Evolutionary conservation across 2,888 invertebrate genomes (phyloP).

Genomic region (Drosophila mimetica): DNA sequence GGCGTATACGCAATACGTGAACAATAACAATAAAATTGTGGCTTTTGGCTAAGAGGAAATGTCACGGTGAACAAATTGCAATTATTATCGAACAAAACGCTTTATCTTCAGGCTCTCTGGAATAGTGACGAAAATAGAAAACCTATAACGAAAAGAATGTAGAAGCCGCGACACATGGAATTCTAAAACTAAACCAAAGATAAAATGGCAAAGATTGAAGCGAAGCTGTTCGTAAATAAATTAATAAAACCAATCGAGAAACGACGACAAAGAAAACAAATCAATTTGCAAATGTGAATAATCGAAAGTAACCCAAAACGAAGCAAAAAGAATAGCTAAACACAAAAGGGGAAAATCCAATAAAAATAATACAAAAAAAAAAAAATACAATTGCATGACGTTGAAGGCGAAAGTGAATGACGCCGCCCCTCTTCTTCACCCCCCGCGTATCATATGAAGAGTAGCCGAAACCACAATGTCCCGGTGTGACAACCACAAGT

Average conservation of each 20-base stretch:
- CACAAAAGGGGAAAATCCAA: slow-evolving; percentile 42
- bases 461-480: slow-evolving; percentile 22
- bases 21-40: slow-evolving; percentile 5
- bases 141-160: slow-evolving; percentile 37
- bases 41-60: slow-evolving; percentile 6
- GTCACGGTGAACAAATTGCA: slow-evolving; percentile 26
- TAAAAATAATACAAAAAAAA: slow-evolving; percentile 17
- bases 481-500: slow-evolving; percentile 50
- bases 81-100: slow-evolving; percentile 26
- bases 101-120: slow-evolving; percentile 23
- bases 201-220: slow-evolving; percentile 68
- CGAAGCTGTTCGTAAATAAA: slow-evolving; percentile 43
- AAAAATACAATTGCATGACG: slow-evolving; percentile 40
- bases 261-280: slow-evolving; percentile 45
- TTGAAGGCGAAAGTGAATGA: slow-evolving; percentile 65
- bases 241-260: slow-evolving; percentile 36
- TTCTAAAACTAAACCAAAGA: slow-evolving; percentile 72
- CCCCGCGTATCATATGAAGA: slow-evolving; percentile 13
- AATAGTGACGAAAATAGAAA: slow-evolving; percentile 10
- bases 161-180: slow-evolving; percentile 30
- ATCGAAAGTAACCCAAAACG: slow-evolving; percentile 44
- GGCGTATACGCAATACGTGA: slow-evolving; percentile 30
- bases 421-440: background rate
- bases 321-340: slow-evolving; percentile 45
- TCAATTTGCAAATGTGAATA: slow-evolving; percentile 70